phyloP scores from a whole-genome alignment of 1,140 invertebrate genomes.

The Cataglyphis hispanica region DNA sequence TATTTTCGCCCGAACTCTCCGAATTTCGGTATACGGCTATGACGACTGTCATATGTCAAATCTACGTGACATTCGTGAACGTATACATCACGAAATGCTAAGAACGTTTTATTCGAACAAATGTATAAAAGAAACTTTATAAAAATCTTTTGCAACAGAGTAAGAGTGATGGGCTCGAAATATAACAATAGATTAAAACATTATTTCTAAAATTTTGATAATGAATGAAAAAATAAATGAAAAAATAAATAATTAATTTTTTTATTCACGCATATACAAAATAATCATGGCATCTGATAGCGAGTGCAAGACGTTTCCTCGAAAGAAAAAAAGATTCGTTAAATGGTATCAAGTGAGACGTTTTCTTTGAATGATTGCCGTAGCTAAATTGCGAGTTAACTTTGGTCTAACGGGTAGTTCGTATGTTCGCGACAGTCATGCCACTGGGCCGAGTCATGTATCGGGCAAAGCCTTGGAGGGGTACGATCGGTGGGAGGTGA shows the following conservation, averaged over 20 bases:
- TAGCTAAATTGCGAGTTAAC: constrained; percentile 81
- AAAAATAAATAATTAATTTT: too few species aligned
- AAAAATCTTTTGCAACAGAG: neutral
- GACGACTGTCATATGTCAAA: constrained; percentile 40
- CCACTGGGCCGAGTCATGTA: constrained; percentile 75
- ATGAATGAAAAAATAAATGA: constrained; percentile 20
- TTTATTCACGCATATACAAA: constrained; percentile 35
- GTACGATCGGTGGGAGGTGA: constrained; percentile 52
- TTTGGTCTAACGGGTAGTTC: constrained; percentile 76
- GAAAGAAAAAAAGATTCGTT: constrained; percentile 67
- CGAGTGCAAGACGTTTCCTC: constrained; percentile 49
- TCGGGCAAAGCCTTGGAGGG: constrained; percentile 57
- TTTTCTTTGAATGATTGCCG: constrained; percentile 76
- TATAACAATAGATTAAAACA: neutral
- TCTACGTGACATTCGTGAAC: constrained; percentile 5
- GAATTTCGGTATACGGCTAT: constrained; percentile 16
- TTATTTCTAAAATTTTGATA: constrained; percentile 57
- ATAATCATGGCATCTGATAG: constrained; percentile 66
- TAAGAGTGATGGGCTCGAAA: neutral
- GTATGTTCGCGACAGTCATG: constrained; percentile 81
- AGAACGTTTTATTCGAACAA: neutral
- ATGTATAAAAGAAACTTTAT: neutral
- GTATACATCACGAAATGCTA: neutral
- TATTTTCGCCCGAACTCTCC: constrained; percentile 40
- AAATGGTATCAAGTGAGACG: constrained; percentile 78